phyloP scores from a whole-genome alignment of 2,888 invertebrate species.

The Phrixothrix hirtus region DNA sequence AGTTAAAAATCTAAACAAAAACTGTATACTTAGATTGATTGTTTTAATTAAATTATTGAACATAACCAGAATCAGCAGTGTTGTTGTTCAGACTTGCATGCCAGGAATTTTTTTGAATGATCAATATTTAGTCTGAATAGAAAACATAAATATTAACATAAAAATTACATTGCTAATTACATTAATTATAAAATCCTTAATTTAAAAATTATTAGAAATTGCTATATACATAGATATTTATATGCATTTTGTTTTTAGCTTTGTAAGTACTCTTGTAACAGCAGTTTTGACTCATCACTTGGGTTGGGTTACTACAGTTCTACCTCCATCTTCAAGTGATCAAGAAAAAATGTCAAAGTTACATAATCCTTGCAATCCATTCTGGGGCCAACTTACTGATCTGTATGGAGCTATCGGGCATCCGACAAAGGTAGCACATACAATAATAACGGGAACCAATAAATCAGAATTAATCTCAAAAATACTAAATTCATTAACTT shows the following conservation, averaged over 20 bases:
- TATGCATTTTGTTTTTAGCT: conserved; percentile 64
- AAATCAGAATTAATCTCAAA: conserved; percentile 71
- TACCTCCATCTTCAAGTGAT: conserved; percentile 48
- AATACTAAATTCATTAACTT: conserved; percentile 78
- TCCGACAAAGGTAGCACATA: conserved; percentile 76
- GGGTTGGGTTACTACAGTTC: conserved; percentile 86
- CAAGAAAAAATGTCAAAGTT: conserved; percentile 62
- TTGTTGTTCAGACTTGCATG: too few relatives aligned
- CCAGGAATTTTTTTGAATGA: too few relatives aligned
- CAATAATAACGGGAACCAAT: conserved; percentile 74
- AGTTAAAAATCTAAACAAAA: too few relatives aligned
- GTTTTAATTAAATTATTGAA: too few relatives aligned
- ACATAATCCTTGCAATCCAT: conserved; percentile 77
- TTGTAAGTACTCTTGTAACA: conserved; percentile 85
- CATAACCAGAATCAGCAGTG: not conserved
- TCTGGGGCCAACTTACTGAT: conserved; percentile 89
- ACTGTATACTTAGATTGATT: too few relatives aligned
- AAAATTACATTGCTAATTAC: too few relatives aligned
- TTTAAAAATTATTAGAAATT: too few relatives aligned
- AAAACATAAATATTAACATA: too few relatives aligned
- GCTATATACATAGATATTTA: too few relatives aligned
- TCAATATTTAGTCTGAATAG: too few relatives aligned
- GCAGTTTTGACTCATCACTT: conserved; percentile 88
- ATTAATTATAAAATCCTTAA: too few relatives aligned
- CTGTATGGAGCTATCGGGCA: conserved; percentile 83